Percentiles rank a stretch among this genome's conserved stretches.
Conservation (phyloP, 2,888 invertebrate genomes). For the Theretra japonica region DNA sequence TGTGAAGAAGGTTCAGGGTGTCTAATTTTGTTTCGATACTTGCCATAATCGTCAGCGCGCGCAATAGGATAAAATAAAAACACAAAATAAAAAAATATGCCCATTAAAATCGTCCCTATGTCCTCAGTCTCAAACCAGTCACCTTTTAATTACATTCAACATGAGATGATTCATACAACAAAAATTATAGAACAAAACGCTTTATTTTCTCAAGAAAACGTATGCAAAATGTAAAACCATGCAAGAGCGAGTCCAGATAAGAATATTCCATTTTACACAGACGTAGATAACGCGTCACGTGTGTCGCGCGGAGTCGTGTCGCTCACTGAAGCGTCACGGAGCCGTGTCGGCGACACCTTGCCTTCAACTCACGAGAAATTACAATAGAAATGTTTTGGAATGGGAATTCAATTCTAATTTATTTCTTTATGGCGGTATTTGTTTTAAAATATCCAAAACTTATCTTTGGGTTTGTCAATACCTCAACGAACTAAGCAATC, state of each 20-base stretch:
- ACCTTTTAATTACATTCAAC: too few relatives aligned
- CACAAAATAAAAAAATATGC: too few relatives aligned
- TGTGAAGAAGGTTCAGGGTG: too few relatives aligned
- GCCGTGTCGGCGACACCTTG: constrained; percentile 27
- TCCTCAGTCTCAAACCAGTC: too few relatives aligned
- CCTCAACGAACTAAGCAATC: not conserved
- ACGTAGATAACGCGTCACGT: constrained; percentile 20
- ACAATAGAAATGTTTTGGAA: not conserved
- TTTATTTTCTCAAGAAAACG: not conserved
- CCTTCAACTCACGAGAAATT: not conserved
- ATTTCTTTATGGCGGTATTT: not conserved
- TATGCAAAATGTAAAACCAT: not conserved
- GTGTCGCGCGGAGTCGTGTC: constrained; percentile 21
- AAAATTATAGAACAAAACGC: not conserved
- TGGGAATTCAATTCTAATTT: not conserved
- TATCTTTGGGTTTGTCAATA: too few relatives aligned
- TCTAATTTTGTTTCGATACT: too few relatives aligned
- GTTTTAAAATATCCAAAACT: not conserved
- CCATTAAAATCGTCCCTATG: too few relatives aligned
- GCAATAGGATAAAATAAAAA: too few relatives aligned
- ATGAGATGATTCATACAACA: not conserved
- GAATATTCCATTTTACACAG: constrained; percentile 22
- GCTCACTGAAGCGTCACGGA: constrained; percentile 27
- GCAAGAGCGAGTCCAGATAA: constrained; percentile 22
- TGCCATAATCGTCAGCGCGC: too few relatives aligned